Base-by-base conservation (phyloP, 2,888 invertebrate species). In the Theretra japonica region DNA sequence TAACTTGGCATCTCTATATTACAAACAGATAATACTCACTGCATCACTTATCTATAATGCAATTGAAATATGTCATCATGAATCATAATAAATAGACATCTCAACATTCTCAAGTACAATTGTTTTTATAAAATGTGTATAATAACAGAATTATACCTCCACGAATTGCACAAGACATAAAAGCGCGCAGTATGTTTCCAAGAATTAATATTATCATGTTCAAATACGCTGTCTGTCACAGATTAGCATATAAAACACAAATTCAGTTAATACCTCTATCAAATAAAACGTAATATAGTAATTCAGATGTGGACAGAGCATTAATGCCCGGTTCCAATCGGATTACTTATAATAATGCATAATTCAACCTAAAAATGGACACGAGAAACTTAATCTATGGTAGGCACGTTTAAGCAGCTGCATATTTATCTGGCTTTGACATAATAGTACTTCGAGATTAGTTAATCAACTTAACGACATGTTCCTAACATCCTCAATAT, bases 301-400 rank as follows among this genome's bases (percentile, higher is more conserved):
- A 23, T 65, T 65, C 3, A 65, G n/a, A 48, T 25, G 48, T 65
- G 48, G 6, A 41, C 17, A 65, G 65, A 65, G 21, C 41, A 17
- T 65, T 65, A 65, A 65, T 65, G 48, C 6, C 48, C 41, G 17
- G 17, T 21, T 41, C 48, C 17, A 65, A 65, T 41, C 65, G 48
- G 65, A 65, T 65, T 65, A 65, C 41, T 48, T 65, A 17, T 23
- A 48, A 65, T 65, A 65, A 62, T 21, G 62, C n/a, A 62, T 62
- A 62, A 65, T 65, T 65, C 41, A 65, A 65, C 41, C 23, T 48
- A 21, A 65, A 60, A 65, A 65, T 65, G 41, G 65, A 65, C 41
- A 48, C 21, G 7, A 33, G 30, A 60, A 41, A 33, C 21, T 1
- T 62, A 62, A 65, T 65, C 65, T 41, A 17, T n/a, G 41, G 21